Base-by-base conservation (phyloP, 2,113 vertebrate genomes). In the Nansenia antarctica region DNA sequence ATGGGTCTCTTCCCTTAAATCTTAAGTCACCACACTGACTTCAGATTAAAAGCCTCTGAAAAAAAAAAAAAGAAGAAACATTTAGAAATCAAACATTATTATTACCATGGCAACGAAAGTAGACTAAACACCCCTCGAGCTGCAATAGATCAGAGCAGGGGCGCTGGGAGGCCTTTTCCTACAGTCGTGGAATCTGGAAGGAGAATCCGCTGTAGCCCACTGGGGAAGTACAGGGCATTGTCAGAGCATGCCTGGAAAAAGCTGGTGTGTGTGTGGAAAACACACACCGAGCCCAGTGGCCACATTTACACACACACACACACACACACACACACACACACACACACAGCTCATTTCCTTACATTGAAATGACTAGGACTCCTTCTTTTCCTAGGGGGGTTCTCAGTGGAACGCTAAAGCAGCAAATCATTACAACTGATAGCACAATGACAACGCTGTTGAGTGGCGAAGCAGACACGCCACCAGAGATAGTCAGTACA, bases 181-280 rank as follows among this genome's bases (percentile, higher is more conserved):
- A 32, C 52, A 42, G 27, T 63, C 12, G 34, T 57, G 22, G 55
- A 68, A 80, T 78, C 20, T 57, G 80, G 70, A 42, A 54, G 70
- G 72, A 66, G n/a, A n/a, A n/a, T n/a, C n/a, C n/a, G 32, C 26
- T 55, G 78, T 27, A 74, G 67, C 70, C 73, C 73, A 67, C 70
- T 65, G 76, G 52, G 45, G 74, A 77, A 70, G 62, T 68, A 72
- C 64, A 80, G 79, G 65, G 66, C 74, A 71, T 73, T 81, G 86
- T 88, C 81, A 74, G 81, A 74, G 78, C 79, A 74, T 77, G 89
- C 67, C 82, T 90, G 86, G 87, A 87, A 88, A 79, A 86, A 84
- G 61, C 60, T 79, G 73, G 70, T 82, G 80, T 77, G 85, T 73
- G 32, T 6, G 30, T 85, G 87, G 90, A 89, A 88, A 81, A 82